These are phyloP conservation scores for Spilarctia lutea DNA, from an alignment of 2,888 invertebrate species.

Conservation along the genomic window DNA sequence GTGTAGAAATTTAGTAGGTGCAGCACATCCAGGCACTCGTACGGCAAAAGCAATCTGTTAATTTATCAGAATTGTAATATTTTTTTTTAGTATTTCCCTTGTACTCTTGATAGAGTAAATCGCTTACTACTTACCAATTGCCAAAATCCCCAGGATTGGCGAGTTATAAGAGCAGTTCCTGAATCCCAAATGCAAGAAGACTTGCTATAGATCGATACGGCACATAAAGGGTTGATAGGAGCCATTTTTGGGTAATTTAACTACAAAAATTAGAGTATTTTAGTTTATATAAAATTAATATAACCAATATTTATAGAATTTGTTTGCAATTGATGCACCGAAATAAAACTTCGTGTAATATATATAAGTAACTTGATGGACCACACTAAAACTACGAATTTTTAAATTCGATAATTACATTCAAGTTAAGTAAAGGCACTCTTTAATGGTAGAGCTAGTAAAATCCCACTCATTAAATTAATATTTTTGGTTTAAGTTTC, in stretches of 20 bases:
- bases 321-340: too few relatives aligned
- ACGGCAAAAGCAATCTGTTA: slow-evolving; percentile 68
- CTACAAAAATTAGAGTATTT: slow-evolving; percentile 51
- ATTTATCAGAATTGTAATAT: background rate
- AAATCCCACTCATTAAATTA: too few relatives aligned
- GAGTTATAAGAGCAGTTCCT: slow-evolving; percentile 65
- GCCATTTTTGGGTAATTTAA: slow-evolving; percentile 62
- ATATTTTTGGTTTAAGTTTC: too few relatives aligned
- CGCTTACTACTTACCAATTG: slow-evolving; percentile 58
- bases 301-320: background rate
- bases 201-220: slow-evolving; percentile 36
- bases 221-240: slow-evolving; percentile 63
- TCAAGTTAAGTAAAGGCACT: too few relatives aligned
- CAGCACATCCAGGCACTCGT: slow-evolving; percentile 71
- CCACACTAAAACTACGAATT: too few relatives aligned
- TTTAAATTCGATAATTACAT: too few relatives aligned
- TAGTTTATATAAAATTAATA: background rate
- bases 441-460: too few relatives aligned
- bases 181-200: slow-evolving; percentile 71
- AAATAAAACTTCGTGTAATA: background rate
- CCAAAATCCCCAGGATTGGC: slow-evolving; percentile 70
- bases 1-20: slow-evolving; percentile 68
- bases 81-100: background rate
- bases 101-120: background rate
- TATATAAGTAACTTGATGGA: background rate